phyloP scores from a whole-genome alignment of 2,888 invertebrate species.

The Drosophila diplacantha region DNA sequence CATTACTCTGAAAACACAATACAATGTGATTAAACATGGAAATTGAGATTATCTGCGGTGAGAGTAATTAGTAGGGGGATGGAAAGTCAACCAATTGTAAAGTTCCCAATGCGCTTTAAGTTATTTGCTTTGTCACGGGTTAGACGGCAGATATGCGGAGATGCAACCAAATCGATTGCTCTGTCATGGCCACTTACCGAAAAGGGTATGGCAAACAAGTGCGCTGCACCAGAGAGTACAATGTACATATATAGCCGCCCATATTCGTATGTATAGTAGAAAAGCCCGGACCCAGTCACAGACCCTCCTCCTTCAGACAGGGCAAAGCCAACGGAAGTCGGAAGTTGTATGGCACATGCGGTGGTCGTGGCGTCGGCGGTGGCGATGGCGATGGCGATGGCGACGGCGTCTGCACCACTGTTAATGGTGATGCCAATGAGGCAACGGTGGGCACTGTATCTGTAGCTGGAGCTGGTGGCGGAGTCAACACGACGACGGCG shows the following conservation, averaged over 20 bases:
- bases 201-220: conserved; percentile 27
- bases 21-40: conserved; percentile 7
- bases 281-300: conserved; percentile 10
- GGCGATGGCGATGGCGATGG: conserved; percentile 15
- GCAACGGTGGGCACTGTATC: conserved; percentile 3
- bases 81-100: conserved; percentile 1
- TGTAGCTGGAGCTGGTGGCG: not conserved
- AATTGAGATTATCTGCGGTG: conserved; percentile 7
- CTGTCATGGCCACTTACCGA: conserved; percentile 28
- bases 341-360: conserved; percentile 71
- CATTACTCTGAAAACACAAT: not conserved
- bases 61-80: not conserved
- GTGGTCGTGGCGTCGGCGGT: conserved; percentile 27
- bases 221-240: conserved; percentile 8
- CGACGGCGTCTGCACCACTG: conserved; percentile 25
- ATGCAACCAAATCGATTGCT: conserved; percentile 21
- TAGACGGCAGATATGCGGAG: conserved; percentile 5
- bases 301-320: conserved; percentile 18
- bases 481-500: conserved; percentile 8
- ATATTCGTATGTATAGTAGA: conserved; percentile 5
- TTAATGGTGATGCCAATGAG: conserved; percentile 47
- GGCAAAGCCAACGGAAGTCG: conserved; percentile 63
- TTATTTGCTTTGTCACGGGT: conserved; percentile 24
- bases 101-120: conserved; percentile 1
- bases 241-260: not conserved